These are phyloP conservation scores for Zele albiditarsus DNA, from an alignment of 2,888 invertebrate species.

Conservation along the genomic window DNA sequence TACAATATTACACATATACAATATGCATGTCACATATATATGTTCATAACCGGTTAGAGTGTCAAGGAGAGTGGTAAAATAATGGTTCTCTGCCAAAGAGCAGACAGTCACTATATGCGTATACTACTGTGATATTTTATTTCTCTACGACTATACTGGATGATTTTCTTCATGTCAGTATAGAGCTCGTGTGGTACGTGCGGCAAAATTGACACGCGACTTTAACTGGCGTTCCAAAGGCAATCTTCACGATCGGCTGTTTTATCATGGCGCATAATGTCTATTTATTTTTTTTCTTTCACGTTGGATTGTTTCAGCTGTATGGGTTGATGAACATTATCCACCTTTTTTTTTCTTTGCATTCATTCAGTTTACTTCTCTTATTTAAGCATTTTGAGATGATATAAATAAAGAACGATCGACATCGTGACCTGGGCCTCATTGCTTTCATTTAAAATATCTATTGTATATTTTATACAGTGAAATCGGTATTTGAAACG, in stretches of 20 bases:
- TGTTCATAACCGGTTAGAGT: not conserved
- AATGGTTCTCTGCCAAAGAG: not conserved
- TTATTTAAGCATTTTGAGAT: not conserved
- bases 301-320: not conserved
- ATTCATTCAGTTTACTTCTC: not conserved
- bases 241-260: conserved; percentile 38
- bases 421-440: not conserved
- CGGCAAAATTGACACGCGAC: conserved; percentile 41
- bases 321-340: not conserved
- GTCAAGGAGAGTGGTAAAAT: not conserved
- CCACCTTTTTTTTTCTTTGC: not conserved
- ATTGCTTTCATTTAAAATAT: not conserved
- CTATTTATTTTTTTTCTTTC: not conserved
- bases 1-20: not conserved
- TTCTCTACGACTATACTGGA: not conserved
- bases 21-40: not conserved
- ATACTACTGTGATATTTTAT: not conserved
- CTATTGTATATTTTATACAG: conserved; percentile 2
- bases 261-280: conserved; percentile 6
- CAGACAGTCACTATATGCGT: not conserved
- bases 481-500: conserved; percentile 8
- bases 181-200: conserved; percentile 30
- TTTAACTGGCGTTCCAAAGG: conserved; percentile 32
- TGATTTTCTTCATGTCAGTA: conserved; percentile 31
- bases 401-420: not conserved